Evolutionary conservation across 2,113 vertebrate species (phyloP), one percentile per base, ranked within the genome.

Genomic region (Ardeotis arabs): DNA sequence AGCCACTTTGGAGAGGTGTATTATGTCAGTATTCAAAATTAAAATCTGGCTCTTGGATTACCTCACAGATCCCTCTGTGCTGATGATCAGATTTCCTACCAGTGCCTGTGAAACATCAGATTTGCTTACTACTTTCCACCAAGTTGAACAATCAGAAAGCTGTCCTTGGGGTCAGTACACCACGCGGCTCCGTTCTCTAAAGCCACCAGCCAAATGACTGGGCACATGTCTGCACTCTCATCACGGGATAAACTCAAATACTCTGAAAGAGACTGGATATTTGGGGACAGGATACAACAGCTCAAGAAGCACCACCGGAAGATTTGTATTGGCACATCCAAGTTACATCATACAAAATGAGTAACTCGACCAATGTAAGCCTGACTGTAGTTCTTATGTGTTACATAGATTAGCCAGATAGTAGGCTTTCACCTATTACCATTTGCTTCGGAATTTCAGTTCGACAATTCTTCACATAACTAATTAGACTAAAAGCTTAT

Each of bases 401-500:
- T 87, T 76, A 9, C 14, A 58, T 7, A 73, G 64, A n/a, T 64
- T 5, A 66, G 22, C 11, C 2, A 1, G 25, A 12, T 6, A 50
- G n/a, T 0, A 73, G 31, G 41, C 7, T 77, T 70, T 79, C 50
- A 74, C 39, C 68, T 80, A 53, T 19, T 47, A 68, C 19, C 64
- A 20, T 55, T 76, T 72, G 53, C 49, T 59, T 59, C 24, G 86
- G 22, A 31, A 92, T 91, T 92, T 87, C 37, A 55, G 25, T 47
- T 84, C 1, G 0, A 90, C 64, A 92, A 23, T 58, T 84, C 70
- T 88, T 94, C 87, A 84, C 15, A 31, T 81, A 53, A 37, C 29
- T 93, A 92, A 93, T 94, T 87, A 94, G 31, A 83, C 79, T 95
- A 95, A 88, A 96, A 87, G 69, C 67, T 87, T 84, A 79, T 55